A percentile compares a stretch with the other conserved stretches of the same genome.
Conservation (phyloP, 2,797 vertebrate species). For the Halcyon smyrnensis region DNA sequence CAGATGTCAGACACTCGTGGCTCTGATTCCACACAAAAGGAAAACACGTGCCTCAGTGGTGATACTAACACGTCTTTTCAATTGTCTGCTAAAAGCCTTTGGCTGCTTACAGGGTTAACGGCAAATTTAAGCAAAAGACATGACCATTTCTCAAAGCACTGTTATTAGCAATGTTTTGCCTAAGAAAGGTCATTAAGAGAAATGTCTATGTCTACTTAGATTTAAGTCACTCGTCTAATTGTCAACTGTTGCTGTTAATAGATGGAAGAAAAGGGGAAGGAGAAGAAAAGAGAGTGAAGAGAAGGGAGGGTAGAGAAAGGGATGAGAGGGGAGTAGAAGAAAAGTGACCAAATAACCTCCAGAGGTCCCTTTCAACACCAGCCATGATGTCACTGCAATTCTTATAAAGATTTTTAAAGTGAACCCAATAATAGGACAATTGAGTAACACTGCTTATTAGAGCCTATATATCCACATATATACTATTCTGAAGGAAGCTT, state of each 20-base stretch:
- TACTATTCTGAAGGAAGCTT: background rate
- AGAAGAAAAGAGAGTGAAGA: background rate
- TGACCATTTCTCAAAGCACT: background rate
- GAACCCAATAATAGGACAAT: background rate
- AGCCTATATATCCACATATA: background rate
- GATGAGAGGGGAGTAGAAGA: background rate
- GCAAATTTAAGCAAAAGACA: background rate
- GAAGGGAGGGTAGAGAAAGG: background rate
- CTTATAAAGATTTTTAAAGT: background rate
- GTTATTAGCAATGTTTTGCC: background rate
- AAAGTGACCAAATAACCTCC: background rate
- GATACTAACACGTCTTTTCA: fast-evolving
- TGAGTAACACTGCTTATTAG: background rate
- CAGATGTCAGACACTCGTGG: background rate
- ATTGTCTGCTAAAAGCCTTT: background rate
- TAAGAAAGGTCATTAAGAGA: background rate
- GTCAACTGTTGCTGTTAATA: background rate
- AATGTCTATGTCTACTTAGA: background rate
- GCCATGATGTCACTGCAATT: background rate
- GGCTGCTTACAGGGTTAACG: background rate
- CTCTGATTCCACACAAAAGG: background rate
- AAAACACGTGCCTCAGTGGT: background rate
- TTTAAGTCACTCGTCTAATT: background rate
- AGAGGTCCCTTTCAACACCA: background rate
- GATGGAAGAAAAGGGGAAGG: background rate